Conservation (phyloP, 2,797 vertebrate species). For the Enteromius paludinosus region DNA sequence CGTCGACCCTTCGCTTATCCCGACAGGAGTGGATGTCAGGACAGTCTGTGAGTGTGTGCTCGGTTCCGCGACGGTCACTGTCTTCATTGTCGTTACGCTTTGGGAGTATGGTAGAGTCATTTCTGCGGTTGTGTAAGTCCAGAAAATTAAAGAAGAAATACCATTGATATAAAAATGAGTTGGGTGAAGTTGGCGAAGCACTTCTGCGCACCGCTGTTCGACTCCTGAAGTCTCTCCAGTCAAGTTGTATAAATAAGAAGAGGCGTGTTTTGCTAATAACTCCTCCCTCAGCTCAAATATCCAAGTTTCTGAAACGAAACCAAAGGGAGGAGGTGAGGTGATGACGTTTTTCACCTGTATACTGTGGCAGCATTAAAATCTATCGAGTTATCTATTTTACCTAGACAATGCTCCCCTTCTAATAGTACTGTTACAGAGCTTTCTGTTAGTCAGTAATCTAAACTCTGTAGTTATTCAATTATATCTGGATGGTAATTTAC, state of each 20-base stretch:
- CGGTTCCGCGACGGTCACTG: conserved; percentile 64
- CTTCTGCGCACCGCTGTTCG: neutral
- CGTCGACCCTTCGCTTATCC: conserved; percentile 33
- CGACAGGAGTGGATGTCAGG: conserved; percentile 9
- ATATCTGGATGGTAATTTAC: neutral
- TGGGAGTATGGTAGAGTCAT: conserved; percentile 55
- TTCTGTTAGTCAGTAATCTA: neutral
- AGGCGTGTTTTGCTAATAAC: neutral
- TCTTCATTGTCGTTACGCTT: conserved; percentile 61
- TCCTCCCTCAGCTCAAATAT: conserved; percentile 20
- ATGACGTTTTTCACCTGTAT: neutral
- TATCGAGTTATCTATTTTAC: neutral
- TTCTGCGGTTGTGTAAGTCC: neutral
- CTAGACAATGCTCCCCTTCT: neutral
- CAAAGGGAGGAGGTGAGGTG: neutral
- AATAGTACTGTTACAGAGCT: neutral
- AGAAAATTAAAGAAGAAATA: conserved; percentile 4
- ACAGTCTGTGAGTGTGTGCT: conserved; percentile 3
- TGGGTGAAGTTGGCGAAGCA: neutral
- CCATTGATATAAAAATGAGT: neutral
- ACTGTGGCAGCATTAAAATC: neutral
- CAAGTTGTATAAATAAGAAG: conserved; percentile 20
- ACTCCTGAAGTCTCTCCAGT: neutral
- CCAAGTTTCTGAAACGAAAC: neutral
- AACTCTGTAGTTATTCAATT: neutral